Conservation (phyloP, 2,113 vertebrate species). For the Hippopotamus amphibius region DNA sequence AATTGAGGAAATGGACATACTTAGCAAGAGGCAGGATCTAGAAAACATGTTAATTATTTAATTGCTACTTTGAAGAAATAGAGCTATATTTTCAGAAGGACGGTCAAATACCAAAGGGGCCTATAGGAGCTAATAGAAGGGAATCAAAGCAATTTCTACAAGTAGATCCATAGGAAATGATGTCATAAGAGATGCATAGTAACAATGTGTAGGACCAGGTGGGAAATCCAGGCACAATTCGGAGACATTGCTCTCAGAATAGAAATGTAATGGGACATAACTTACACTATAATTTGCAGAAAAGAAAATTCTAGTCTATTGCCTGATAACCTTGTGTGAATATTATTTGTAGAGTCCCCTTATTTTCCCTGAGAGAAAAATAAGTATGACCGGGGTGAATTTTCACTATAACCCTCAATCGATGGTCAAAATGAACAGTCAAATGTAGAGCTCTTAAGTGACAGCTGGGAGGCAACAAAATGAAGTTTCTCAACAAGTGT, state of each 20-base stretch:
- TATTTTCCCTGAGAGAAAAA: constrained; percentile 56
- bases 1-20: background rate
- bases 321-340: constrained; percentile 9
- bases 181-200: background rate
- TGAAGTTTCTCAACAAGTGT: background rate
- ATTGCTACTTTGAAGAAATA: background rate
- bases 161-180: background rate
- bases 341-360: constrained; percentile 61
- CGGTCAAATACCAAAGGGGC: background rate
- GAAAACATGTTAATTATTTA: constrained; percentile 44
- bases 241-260: background rate
- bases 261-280: background rate
- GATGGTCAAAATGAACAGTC: background rate
- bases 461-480: background rate
- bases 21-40: background rate
- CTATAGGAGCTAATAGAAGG: background rate
- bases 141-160: background rate
- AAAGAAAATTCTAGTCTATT: constrained; percentile 34
- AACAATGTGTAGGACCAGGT: background rate
- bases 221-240: background rate
- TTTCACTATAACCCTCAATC: constrained; percentile 4
- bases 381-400: background rate
- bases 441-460: background rate
- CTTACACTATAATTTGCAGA: constrained; percentile 16
- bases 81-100: background rate